These are phyloP conservation scores for Amphipyra tragopoginis DNA, from an alignment of 2,888 invertebrate genomes.

Conservation along the genomic window DNA sequence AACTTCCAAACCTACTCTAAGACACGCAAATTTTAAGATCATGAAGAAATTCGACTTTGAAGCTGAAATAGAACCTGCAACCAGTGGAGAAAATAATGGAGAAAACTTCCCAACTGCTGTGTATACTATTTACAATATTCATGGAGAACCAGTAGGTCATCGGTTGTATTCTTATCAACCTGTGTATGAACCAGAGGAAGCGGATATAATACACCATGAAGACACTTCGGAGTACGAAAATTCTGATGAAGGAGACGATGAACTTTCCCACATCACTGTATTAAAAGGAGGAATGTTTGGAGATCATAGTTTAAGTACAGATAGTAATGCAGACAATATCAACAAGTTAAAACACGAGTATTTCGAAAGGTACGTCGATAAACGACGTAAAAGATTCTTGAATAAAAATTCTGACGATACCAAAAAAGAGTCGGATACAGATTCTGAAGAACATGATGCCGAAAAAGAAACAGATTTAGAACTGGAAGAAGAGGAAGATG, in stretches of 20 bases:
- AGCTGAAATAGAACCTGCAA: slow-evolving; percentile 70
- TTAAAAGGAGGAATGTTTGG: slow-evolving; percentile 83
- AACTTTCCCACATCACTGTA: slow-evolving; percentile 78
- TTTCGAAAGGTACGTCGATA: slow-evolving; percentile 84
- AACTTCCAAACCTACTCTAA: slow-evolving; percentile 80
- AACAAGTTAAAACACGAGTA: slow-evolving; percentile 85
- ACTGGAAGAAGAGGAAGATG: slow-evolving; percentile 69
- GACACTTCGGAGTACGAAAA: slow-evolving; percentile 78
- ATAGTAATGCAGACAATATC: slow-evolving; percentile 73
- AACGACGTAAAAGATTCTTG: slow-evolving; percentile 80
- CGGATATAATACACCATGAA: slow-evolving; percentile 74
- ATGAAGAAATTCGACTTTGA: slow-evolving; percentile 85
- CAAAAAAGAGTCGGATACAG: slow-evolving; percentile 69
- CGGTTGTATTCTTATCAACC: slow-evolving; percentile 86
- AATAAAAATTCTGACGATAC: slow-evolving; percentile 71
- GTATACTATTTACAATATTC: slow-evolving; percentile 84
- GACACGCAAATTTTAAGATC: slow-evolving; percentile 85
- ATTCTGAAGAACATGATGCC: slow-evolving; percentile 69
- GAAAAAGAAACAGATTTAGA: slow-evolving; percentile 62
- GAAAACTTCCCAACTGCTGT: slow-evolving; percentile 83
- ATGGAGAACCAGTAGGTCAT: slow-evolving; percentile 87
- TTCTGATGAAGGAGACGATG: slow-evolving; percentile 72
- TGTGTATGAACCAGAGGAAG: slow-evolving; percentile 85
- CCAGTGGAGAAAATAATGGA: slow-evolving; percentile 65
- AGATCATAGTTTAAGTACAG: slow-evolving; percentile 63